phyloP scores from a whole-genome alignment of 2,113 vertebrate species.

The Phyllostomus discolor region DNA sequence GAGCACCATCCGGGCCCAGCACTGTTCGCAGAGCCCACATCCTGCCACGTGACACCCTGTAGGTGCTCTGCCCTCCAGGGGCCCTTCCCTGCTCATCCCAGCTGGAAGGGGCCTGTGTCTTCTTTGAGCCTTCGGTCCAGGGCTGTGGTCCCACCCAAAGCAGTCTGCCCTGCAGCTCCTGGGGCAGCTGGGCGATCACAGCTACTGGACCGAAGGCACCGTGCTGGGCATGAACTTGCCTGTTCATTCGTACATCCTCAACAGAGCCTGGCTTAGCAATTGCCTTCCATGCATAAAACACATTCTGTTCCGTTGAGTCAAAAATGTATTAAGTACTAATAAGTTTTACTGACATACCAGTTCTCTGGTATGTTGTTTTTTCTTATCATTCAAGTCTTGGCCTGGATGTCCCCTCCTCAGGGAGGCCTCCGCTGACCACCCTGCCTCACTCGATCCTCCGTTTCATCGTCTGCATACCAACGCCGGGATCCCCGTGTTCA shows the following conservation, averaged over 20 bases:
- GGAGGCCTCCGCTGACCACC: neutral
- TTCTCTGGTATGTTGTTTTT: neutral
- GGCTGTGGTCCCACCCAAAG: fast-evolving
- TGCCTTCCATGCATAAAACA: neutral
- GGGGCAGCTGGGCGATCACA: fast-evolving
- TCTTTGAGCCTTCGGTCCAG: neutral
- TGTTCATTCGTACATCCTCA: neutral
- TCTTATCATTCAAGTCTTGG: neutral
- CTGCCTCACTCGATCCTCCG: neutral
- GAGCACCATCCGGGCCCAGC: fast-evolving
- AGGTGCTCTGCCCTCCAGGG: neutral
- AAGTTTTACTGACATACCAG: neutral
- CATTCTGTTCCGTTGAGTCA: neutral
- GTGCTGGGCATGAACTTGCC: neutral
- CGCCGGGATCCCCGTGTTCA: fast-evolving
- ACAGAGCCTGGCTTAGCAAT: neutral
- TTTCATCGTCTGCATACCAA: neutral
- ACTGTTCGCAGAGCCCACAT: neutral
- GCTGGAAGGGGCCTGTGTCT: neutral
- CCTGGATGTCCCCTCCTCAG: neutral
- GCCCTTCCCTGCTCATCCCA: neutral
- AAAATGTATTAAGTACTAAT: neutral
- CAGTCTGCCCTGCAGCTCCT: neutral
- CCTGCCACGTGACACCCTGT: too few species aligned
- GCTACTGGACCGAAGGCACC: neutral